Conservation (phyloP, 2,113 vertebrate genomes). For the Antigone vipio region DNA sequence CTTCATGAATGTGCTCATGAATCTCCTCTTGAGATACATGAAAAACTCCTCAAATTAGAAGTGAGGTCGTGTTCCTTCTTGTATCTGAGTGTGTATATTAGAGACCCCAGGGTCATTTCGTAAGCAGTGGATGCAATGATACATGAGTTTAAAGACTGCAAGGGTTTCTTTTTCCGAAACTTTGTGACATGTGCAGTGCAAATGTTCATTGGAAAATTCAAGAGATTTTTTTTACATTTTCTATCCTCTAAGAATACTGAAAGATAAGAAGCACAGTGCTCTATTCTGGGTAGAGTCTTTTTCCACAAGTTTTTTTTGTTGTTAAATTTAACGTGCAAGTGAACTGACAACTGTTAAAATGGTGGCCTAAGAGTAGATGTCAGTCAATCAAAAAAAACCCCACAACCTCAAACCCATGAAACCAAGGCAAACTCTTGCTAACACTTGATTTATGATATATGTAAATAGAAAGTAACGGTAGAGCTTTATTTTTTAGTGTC, state of each 20-base stretch:
- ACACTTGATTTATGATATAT: neutral
- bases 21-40: neutral
- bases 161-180: neutral
- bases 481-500: neutral
- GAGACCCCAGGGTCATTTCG: neutral
- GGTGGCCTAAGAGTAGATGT: neutral
- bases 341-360: neutral
- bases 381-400: neutral
- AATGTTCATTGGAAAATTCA: neutral
- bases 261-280: neutral
- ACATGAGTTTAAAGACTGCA: neutral
- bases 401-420: neutral
- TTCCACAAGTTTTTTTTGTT: neutral
- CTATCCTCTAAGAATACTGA: neutral
- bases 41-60: neutral
- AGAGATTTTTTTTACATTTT: neutral
- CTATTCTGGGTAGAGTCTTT: neutral
- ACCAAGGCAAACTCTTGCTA: neutral
- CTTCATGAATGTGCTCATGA: neutral
- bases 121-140: neutral
- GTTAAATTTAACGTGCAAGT: constrained; percentile 9
- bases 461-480: neutral
- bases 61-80: neutral
- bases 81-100: neutral
- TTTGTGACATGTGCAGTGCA: neutral